Base-by-base conservation (phyloP, 92 coral and sea anemone genomes). In the Heteractis magnifica region DNA sequence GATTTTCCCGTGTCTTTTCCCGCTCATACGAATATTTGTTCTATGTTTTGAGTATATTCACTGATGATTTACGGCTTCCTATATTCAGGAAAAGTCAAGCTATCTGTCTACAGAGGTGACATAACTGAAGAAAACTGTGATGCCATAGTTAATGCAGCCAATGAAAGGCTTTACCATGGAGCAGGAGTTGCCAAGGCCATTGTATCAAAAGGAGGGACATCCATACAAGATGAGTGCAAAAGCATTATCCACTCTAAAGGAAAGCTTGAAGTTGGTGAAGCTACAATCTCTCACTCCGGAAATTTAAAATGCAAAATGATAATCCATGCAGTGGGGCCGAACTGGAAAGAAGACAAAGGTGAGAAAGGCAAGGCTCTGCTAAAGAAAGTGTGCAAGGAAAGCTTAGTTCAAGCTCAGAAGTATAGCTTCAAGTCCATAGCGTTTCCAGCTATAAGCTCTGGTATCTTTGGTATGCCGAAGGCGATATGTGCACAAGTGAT, bases 131-230 rank as follows among this genome's bases (percentile, higher is more conserved):
- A 89, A 77, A 74, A 44, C 0, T 92, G 85, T 51, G 98, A 95
- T 79, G 93, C 77, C 15, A 86, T 95, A 51, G 98, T 95, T 0
- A 95, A 94, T 77, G 89, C 98, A 12, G 92, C 98, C 14, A 87
- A 95, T 56, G 79, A 41, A 5, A 73, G 50, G 13, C 87, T 95
- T 0, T 26, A 13, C 4, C 98, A 91, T 49, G 81, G 51, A 3
- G 94, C 88, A 49, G 98, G 98, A 15, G 87, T 95, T 8, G 95
- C 98, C 23, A 82, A 74, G 55, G 95, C 98, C n/a, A 95, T 95
- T 11, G 89, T 88, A 18, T 83, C 86, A 58, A 95, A 84, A 76
- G 98, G 96, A 80, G 98, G 98, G 13, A 9, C 18, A 0, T 21
- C 72, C 1, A 92, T 95, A 15, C 84, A 76, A 44, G 78, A 90